These are phyloP conservation scores for Megamerina dolium DNA, from an alignment of 2,888 invertebrate species.

Conservation along the genomic window DNA sequence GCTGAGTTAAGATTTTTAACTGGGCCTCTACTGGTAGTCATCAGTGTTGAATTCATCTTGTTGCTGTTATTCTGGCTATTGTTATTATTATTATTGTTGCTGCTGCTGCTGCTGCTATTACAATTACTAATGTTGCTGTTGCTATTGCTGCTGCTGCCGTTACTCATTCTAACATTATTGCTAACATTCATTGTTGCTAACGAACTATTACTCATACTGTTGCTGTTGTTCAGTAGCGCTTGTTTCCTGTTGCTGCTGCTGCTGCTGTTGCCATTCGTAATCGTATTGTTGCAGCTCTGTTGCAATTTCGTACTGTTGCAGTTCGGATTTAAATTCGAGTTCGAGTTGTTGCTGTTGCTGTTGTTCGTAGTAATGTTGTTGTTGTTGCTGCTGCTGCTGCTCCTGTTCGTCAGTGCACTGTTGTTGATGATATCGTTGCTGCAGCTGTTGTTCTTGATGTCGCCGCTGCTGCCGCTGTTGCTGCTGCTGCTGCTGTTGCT, in stretches of 20 bases:
- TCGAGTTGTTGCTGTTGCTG: constrained; percentile 22
- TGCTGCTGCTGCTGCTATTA: constrained; percentile 25
- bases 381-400: constrained; percentile 27
- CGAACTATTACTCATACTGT: too few relatives aligned
- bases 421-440: constrained; percentile 26
- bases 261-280: constrained; percentile 50
- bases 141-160: constrained; percentile 53
- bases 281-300: constrained; percentile 19
- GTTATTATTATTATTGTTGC: constrained; percentile 24
- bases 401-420: constrained; percentile 21
- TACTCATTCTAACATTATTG: background rate
- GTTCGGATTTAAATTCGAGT: constrained; percentile 20
- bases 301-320: constrained; percentile 13
- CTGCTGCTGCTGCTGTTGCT: constrained; percentile 67
- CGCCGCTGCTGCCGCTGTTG: constrained; percentile 47
- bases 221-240: constrained; percentile 16
- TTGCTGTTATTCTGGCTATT: constrained; percentile 31
- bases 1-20: constrained; percentile 38
- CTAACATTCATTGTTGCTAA: constrained; percentile 27
- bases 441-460: constrained; percentile 35
- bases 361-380: constrained; percentile 25
- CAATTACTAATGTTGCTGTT: constrained; percentile 21
- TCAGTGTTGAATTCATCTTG: too few relatives aligned
- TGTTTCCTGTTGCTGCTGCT: constrained; percentile 16
- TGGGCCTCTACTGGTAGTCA: constrained; percentile 49